Conservation (phyloP, 2,888 invertebrate species). For the Orchesellides sinensis region DNA sequence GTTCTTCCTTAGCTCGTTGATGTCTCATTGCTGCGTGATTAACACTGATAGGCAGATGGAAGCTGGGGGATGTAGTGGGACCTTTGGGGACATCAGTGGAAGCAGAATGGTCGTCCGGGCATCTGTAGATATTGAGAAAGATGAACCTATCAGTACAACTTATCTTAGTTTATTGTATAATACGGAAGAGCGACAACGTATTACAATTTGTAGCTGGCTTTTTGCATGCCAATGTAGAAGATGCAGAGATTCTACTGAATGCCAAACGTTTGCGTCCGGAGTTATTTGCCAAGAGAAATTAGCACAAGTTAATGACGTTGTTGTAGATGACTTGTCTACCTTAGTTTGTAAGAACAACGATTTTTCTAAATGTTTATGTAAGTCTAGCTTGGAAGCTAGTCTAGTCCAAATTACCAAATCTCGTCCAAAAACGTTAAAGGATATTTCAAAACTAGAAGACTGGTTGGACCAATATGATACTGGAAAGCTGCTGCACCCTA, state of each 20-base stretch:
- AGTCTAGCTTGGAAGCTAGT: neutral
- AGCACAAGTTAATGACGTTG: too few relatives aligned
- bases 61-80: neutral
- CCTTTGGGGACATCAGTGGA: neutral
- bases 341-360: neutral
- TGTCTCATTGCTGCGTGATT: constrained; percentile 70
- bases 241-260: constrained; percentile 67
- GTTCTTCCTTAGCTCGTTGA: constrained; percentile 70
- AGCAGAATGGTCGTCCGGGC: constrained; percentile 68
- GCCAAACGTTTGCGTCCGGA: constrained; percentile 47
- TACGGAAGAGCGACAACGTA: constrained; percentile 56
- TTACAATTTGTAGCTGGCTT: constrained; percentile 65
- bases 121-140: constrained; percentile 63
- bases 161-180: constrained; percentile 64
- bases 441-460: constrained; percentile 54
- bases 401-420: neutral
- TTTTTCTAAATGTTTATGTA: neutral
- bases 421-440: constrained; percentile 20
- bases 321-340: too few relatives aligned
- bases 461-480: constrained; percentile 65
- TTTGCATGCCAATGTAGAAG: constrained; percentile 67
- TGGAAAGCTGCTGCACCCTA: constrained; percentile 52
- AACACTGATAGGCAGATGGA: constrained; percentile 72
- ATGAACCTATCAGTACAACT: constrained; percentile 69
- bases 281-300: neutral